Evolutionary conservation across 1,140 invertebrate genomes (phyloP), one percentile per base, ranked within the genome.

Genomic region (Nixonia krombeini): DNA sequence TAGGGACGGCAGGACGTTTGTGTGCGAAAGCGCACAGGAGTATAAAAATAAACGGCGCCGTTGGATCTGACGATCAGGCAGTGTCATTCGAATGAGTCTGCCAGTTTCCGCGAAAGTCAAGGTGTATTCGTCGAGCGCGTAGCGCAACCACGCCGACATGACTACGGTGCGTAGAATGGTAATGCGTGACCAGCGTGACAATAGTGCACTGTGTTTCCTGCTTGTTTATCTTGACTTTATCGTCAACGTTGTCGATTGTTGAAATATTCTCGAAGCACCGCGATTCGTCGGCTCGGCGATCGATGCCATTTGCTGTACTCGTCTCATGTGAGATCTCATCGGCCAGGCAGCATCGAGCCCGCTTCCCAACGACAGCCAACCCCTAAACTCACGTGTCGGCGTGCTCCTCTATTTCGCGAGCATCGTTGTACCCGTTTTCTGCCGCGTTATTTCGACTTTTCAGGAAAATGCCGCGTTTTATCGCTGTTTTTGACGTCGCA

Each of bases 371-470:
- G n/a, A n/a, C n/a, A n/a, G n/a, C n/a, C n/a, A n/a, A n/a, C 25
- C 25, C 25, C 9, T 26, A 9, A 26, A 5, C 4, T 26, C 25
- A 26, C 25, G 25, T 26, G 25, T 26, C 25, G 4, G 25, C 25
- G 4, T 9, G 25, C 25, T 9, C 25, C 25, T 9, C 25, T 26
- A 5, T 71, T 50, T 58, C 9, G 6, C 37, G n/a, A n/a, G n/a
- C n/a, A n/a, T n/a, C n/a, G n/a, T n/a, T n/a, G n/a, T n/a, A n/a
- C n/a, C n/a, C n/a, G n/a, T n/a, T n/a, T n/a, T n/a, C n/a, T n/a
- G n/a, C n/a, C n/a, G n/a, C n/a, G n/a, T n/a, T n/a, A n/a, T n/a
- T n/a, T n/a, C n/a, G n/a, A n/a, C n/a, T n/a, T n/a, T n/a, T n/a
- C n/a, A n/a, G n/a, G n/a, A n/a, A n/a, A n/a, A n/a, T n/a, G n/a